Conservation (phyloP, 2,797 vertebrate genomes). For the Jordanella pulchra region DNA sequence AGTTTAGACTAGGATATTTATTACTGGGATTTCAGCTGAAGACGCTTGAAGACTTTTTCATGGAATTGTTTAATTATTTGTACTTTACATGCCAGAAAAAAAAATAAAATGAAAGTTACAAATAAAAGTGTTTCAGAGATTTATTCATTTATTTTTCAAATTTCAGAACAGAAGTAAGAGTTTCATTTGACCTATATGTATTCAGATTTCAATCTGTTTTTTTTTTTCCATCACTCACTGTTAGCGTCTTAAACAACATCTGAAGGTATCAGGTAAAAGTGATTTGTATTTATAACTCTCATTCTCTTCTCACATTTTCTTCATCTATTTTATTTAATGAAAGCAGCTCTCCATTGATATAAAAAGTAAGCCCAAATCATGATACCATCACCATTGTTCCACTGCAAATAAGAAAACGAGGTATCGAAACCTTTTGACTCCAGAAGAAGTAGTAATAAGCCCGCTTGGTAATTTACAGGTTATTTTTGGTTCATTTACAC, state of each 20-base stretch:
- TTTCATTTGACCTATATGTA: not conserved
- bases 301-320: not conserved
- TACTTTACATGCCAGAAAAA: slow-evolving; percentile 97
- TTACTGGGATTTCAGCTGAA: slow-evolving; percentile 95
- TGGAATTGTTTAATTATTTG: slow-evolving; percentile 99
- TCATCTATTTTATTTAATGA: not conserved
- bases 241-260: not conserved
- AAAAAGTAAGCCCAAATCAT: not conserved
- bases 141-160: slow-evolving; percentile 28
- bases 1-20: slow-evolving; percentile 96
- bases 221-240: not conserved
- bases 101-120: slow-evolving; percentile 93
- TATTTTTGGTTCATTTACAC: not conserved
- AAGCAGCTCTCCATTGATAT: not conserved
- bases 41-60: slow-evolving; percentile 97
- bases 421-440: not conserved
- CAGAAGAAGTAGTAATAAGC: not conserved
- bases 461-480: not conserved
- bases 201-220: not conserved
- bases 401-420: not conserved
- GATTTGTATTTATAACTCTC: not conserved
- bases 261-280: not conserved
- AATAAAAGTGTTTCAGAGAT: slow-evolving; percentile 76
- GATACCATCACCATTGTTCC: not conserved
- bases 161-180: slow-evolving; percentile 24